Base-by-base conservation (phyloP, 2,797 vertebrate species). In the Sparidentex hasta region DNA sequence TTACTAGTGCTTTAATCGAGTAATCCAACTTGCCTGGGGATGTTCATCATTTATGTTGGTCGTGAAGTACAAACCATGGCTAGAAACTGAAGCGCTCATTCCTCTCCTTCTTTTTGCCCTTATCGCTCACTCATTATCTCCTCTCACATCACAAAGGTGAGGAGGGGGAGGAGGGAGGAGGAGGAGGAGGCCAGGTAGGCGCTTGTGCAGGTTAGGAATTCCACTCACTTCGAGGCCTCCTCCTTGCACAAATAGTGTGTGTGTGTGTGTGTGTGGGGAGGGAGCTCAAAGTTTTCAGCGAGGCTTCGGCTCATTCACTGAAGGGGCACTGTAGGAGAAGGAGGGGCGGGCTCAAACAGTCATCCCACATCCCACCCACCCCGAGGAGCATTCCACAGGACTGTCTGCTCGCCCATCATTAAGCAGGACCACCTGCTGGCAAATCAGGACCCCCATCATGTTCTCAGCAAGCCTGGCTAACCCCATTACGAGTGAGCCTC, bases 241-340 rank as follows among this genome's bases (percentile, higher is more conserved):
- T 94, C 94, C 94, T 87, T 94, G 78, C 66, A 90, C 93, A 94
- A 95, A 95, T 90, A 95, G 85, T 70, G 70, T 11, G 38, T 11
- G 38, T 11, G 38, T 33, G n/a, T n/a, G n/a, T n/a, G n/a, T n/a
- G n/a, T n/a, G n/a, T n/a, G 8, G 38, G 38, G 9, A 9, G 38
- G 38, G 76, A 87, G 81, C 68, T 79, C 84, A 67, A 71, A 48
- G 65, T 84, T 85, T 90, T 89, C 81, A 52, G 7, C 62, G 63
- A 85, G 79, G 88, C 78, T 82, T 29, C 13, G 71, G 71, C 74
- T 78, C 72, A 82, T 78, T 90, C 89, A 76, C 21, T 73, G 65
- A 73, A 80, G 77, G 70, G 90, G 74, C 69, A 67, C 52, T 71
- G 55, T 74, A 88, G 50, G 69, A 44, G 56, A 44, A 69, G 59